Base-by-base conservation (phyloP, 2,888 invertebrate species). In the Steinernema scapterisci region DNA sequence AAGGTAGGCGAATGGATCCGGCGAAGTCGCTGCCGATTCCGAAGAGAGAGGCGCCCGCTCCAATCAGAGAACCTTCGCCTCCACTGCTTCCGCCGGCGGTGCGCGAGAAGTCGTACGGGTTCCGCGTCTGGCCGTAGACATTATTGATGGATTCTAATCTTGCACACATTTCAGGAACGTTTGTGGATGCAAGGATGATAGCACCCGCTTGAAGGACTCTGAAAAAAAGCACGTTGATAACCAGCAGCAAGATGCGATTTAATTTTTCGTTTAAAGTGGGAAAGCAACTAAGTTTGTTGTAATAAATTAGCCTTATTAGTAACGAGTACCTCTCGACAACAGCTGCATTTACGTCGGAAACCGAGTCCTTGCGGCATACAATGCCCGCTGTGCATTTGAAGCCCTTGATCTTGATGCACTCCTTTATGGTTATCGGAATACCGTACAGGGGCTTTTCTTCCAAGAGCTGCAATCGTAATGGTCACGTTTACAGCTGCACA, bases 1-100 rank as follows among this genome's bases (percentile, higher is more conserved):
- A 92, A 0, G 95, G 95, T 91, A 95, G 94, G 38, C 97, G 91
- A 54, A 94, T 93, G 1, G 95, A 95, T 0, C 97, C 97, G 19
- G 96, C 97, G 83, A 97, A 95, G 88, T 97, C 97, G 0, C 94
- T 75, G 16, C 81, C 81, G 72, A 97, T 89, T 11, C 79, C 79
- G 48, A 81, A 91, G 0, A 94, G 92, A 6, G 92, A 91, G 13
- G 93, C 94, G 78, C 93, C 92, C 3, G 94, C 90, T 0, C 93
- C 91, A 19, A 93, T 90, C 0, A 95, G 89, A 1, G 89, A 80
- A 21, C 80, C 93, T 91, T 94, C 93, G 9, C 93, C 93, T 48
- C 95, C 95, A 0, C 94, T 94, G 46, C 95, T 95, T 3, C 95
- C 95, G 0, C 95, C 95, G 0, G 92, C 90, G 71, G 89, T 93